These are phyloP conservation scores for Xestia sexstrigata DNA, from an alignment of 2,888 invertebrate species.

Conservation along the genomic window DNA sequence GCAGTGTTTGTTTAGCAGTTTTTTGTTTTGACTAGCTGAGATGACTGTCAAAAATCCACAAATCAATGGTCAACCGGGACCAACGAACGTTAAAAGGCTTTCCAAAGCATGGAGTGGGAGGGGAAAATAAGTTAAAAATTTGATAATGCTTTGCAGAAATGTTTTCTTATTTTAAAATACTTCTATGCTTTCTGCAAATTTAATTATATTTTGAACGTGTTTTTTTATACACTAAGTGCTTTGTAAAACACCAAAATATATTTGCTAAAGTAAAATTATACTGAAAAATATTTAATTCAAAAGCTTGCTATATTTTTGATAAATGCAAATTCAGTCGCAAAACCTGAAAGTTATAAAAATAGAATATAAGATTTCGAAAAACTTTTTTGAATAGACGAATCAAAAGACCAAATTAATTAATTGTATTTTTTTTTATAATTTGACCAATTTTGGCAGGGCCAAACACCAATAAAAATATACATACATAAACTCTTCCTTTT, in stretches of 20 bases:
- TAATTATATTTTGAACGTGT: background rate
- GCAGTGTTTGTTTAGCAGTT: no score
- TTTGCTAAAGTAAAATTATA: background rate
- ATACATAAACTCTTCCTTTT: background rate
- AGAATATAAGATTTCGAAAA: no score
- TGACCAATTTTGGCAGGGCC: background rate
- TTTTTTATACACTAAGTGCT: conserved; percentile 1
- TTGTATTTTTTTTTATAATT: background rate
- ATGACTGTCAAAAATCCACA: background rate
- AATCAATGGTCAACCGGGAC: background rate
- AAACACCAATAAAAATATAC: background rate
- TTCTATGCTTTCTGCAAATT: background rate
- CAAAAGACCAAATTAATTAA: no score
- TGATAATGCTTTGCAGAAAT: background rate
- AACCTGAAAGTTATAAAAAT: no score
- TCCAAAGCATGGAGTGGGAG: background rate
- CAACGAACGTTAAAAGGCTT: background rate
- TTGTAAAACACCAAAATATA: background rate
- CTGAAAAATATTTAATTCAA: background rate
- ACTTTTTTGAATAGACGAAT: no score
- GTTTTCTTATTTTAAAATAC: background rate
- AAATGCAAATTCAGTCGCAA: background rate
- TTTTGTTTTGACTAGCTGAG: background rate
- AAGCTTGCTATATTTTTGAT: background rate
- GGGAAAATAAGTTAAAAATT: background rate